phyloP scores from a whole-genome alignment of 2,113 vertebrate genomes.

The Crotophaga sulcirostris region DNA sequence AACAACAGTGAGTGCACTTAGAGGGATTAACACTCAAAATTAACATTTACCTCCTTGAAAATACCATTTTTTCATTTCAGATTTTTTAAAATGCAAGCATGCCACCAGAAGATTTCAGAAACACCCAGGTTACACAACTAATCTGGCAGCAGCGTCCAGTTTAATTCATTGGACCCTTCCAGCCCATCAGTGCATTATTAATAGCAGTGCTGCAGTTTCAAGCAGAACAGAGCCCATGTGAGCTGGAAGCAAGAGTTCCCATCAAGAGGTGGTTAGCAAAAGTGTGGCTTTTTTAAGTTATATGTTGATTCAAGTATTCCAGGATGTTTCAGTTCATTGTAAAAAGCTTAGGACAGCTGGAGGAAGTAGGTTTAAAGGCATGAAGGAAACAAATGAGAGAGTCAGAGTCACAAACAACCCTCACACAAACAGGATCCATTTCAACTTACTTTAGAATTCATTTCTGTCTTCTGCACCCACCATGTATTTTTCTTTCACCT shows the following conservation, averaged over 20 bases:
- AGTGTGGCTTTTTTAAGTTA: background rate
- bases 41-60: background rate
- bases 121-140: background rate
- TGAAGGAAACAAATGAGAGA: conserved; percentile 36
- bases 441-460: background rate
- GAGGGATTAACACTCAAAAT: background rate
- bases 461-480: background rate
- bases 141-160: background rate
- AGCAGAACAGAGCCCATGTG: background rate
- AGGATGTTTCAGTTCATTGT: conserved; percentile 35
- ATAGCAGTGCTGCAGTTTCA: background rate
- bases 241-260: background rate
- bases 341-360: conserved; percentile 36
- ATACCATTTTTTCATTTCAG: background rate
- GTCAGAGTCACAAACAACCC: background rate
- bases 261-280: background rate
- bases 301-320: background rate
- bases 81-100: background rate
- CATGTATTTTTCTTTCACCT: background rate
- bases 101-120: background rate
- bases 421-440: background rate
- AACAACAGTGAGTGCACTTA: background rate
- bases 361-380: conserved; percentile 51
- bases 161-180: background rate
- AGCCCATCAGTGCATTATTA: background rate